Evolutionary conservation across 2,888 invertebrate genomes (phyloP), one percentile per base, ranked within the genome.

Genomic region (Cactoblastis cactorum): DNA sequence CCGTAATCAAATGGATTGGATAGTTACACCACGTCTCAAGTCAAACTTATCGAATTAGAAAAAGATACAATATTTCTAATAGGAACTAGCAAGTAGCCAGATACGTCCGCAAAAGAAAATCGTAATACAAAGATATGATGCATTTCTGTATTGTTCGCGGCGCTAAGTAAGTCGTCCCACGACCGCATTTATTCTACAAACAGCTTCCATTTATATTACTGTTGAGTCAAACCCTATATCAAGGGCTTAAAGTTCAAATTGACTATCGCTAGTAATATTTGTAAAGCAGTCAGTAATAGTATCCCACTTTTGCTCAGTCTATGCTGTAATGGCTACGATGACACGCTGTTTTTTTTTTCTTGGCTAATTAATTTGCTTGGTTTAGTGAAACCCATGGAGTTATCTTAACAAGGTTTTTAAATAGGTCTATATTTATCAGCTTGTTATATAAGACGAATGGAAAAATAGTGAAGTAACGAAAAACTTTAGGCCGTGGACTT

Each of bases 301-400:
- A 80, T 68, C 80, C 81, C 71, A 80, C 74, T 79, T 81, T 69
- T 74, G 71, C 63, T 65, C 39, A 51, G 57, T 55, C 54, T 63
- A 64, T 65, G 62, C 59, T 53, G 61, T 68, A 66, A 66, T 66
- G 73, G 63, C 34, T 52, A 63, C 75, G 77, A 81, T 74, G 81
- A 80, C 81, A 79, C 72, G 71, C 67, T 55, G 69, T 55, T 70
- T 71, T 67, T 37, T 34, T 67, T 77, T 75, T 69, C 71, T 68
- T 68, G 50, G 62, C 57, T 80, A 80, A 81, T 80, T 81, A 80
- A 81, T 82, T 81, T 69, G 71, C 70, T 70, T 53, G 63, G 75
- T 70, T 76, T 63, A 73, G 82, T 78, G 80, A 82, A 82, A 82
- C 79, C 81, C 63, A 77, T 77, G 77, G 66, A 38, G 47, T 28